Conservation (phyloP, 2,797 vertebrate species). For the Coreius guichenoti region DNA sequence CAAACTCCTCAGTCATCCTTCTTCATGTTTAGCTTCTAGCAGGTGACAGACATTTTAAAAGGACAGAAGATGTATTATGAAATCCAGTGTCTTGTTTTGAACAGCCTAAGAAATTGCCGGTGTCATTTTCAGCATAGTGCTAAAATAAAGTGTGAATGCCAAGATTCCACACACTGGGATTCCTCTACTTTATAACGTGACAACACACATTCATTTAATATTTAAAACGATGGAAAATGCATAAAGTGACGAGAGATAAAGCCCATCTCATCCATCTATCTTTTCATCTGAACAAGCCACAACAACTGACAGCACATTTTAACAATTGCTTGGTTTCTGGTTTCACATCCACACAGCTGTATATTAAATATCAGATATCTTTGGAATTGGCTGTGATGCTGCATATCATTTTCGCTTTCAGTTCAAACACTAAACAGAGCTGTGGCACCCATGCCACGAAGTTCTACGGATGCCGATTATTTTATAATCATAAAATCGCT, state of each 20-base stretch:
- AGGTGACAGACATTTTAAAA: not conserved
- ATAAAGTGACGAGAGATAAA: not conserved
- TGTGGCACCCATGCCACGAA: not conserved
- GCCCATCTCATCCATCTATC: not conserved
- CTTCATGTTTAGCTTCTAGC: not conserved
- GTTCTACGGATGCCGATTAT: not conserved
- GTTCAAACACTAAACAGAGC: not conserved
- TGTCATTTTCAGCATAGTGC: not conserved
- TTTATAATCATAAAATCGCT: not conserved
- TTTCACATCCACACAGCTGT: constrained; percentile 1
- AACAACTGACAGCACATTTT: not conserved
- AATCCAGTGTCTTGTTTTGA: not conserved
- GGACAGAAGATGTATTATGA: not conserved
- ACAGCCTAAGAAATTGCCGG: not conserved
- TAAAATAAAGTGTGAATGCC: not conserved
- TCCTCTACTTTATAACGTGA: not conserved
- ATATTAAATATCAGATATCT: not conserved
- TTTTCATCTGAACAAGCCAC: not conserved
- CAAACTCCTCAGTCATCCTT: not conserved
- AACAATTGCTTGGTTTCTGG: constrained; percentile 9
- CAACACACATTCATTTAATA: not conserved
- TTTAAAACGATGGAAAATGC: not conserved
- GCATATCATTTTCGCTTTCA: not conserved
- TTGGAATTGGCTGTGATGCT: not conserved
- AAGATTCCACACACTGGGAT: not conserved